Base-by-base conservation (phyloP, 2,113 vertebrate genomes). In the Mungos mungo region DNA sequence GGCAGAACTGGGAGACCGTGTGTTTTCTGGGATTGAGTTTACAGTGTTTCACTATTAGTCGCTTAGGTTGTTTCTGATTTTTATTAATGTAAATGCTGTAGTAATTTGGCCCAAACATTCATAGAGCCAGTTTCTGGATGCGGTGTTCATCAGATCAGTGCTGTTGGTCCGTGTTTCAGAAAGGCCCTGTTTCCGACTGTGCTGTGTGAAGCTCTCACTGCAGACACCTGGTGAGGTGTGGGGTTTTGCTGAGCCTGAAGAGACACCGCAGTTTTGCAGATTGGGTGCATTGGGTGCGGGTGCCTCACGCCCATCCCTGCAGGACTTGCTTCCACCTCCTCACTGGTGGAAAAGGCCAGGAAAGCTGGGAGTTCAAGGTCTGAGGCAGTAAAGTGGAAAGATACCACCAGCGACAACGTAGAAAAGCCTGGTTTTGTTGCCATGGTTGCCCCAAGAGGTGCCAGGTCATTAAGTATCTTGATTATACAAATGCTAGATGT, bases 401-500 rank as follows among this genome's bases (percentile, higher is more conserved):
- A 29, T 35, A 27, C 21, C 31, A 1, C 52, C 47, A 38, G n/a
- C 1, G n/a, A 54, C 45, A 31, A 29, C 12, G 12, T 27, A 7
- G 11, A 15, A 38, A 77, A 18, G 66, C 38, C 38, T 50, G 18
- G 1, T 41, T n/a, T 6, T 31, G 15, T 16, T 69, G 66, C 31
- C 33, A 5, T 60, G 29, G 29, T 19, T 6, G 4, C 41, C 41
- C 31, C 35, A 1, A 29, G 63, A 45, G 35, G 45, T 45, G n/a
- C 23, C 16, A 2, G 11, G 16, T 35, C 3, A 15, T 52, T 38
- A 2, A 7, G 16, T 29, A 1, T 57, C 54, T 74, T 23, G 13
- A 0, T 45, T 31, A 35, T 45, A 10, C 0, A 0, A 18, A 7
- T 31, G 35, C 23, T 35, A 10, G 35, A 0, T 27, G 29, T 63